Evolutionary conservation across 2,113 vertebrate species (phyloP), one percentile per base, ranked within the genome.

Genomic region (Tyrannus savana): DNA sequence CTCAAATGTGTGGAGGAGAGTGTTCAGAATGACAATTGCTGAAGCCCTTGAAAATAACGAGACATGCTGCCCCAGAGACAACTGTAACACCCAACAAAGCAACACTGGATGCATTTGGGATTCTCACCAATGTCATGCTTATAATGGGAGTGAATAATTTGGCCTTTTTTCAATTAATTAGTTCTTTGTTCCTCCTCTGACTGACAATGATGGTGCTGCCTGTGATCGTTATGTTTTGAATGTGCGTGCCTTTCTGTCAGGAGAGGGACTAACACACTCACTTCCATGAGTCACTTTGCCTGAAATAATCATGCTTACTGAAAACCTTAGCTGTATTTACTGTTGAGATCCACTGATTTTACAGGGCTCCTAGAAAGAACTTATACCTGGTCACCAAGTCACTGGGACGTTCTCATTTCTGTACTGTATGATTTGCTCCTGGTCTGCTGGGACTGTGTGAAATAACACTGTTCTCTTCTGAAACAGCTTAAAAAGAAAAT

Each of bases 111-210:
- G 27, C 69, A 33, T 87, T 78, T 79, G 71, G 31, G 78, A 82
- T 87, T 84, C 24, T 73, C 25, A 50, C 33, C 90, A 82, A 68
- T 76, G 44, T 91, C 77, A 75, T 37, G n/a, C 53, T 72, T 87
- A 60, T 60, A 76, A 94, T 19, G 19, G 37, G 47, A 92, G 49
- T 0, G 3, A 84, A 81, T 84, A 75, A 89, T 87, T 58, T 87
- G 53, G 56, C 12, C 66, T 95, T 77, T 71, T 62, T 89, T 93
- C 44, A 83, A 68, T 90, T 93, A 87, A 89, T 93, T 92, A 74
- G 30, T 64, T 64, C 56, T 92, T 76, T 91, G 44, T 89, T 90
- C 64, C 56, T 84, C 33, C 44, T 71, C 39, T 74, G 94, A 59
- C 66, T 84, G 42, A 14, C 68, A 84, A 67, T 71, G 74, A 90